Percentiles rank a stretch among this genome's conserved stretches.
phyloP scores from a whole-genome alignment of 2,888 invertebrate genomes.

The Leptinotarsa rubiginosa region DNA sequence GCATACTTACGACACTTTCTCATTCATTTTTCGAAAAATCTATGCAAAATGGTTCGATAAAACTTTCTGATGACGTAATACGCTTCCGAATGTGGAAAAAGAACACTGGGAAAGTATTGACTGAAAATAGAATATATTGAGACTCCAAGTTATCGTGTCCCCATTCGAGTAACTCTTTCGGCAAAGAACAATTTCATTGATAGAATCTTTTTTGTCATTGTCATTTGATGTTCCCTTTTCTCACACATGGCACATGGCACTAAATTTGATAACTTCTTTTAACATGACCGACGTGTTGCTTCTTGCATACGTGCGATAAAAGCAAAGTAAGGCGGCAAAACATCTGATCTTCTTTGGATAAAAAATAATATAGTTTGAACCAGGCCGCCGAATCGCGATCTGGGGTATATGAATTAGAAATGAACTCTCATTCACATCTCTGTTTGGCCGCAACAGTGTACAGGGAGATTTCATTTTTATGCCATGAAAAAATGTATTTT shows the following conservation, averaged over 20 bases:
- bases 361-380: constrained; percentile 9
- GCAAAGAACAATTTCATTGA: background rate
- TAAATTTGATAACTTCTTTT: constrained; percentile 29
- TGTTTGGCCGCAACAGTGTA: background rate
- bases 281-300: constrained; percentile 49
- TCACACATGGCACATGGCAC: constrained; percentile 21
- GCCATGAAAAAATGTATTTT: background rate
- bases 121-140: background rate
- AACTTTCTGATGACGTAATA: too few relatives aligned
- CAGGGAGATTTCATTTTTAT: background rate
- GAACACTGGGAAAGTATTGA: background rate
- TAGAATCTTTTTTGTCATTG: background rate
- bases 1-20: too few relatives aligned
- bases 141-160: background rate
- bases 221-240: constrained; percentile 6
- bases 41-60: too few relatives aligned
- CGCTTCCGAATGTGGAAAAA: too few relatives aligned
- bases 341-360: constrained; percentile 21
- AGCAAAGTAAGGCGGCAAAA: constrained; percentile 42
- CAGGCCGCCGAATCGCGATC: constrained; percentile 20
- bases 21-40: too few relatives aligned
- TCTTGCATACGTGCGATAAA: constrained; percentile 51
- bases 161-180: background rate
- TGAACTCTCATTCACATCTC: constrained; percentile 19
- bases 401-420: constrained; percentile 6